Evolutionary conservation across 2,113 vertebrate genomes (phyloP).

Genomic region (Mormyrus lacerda): DNA sequence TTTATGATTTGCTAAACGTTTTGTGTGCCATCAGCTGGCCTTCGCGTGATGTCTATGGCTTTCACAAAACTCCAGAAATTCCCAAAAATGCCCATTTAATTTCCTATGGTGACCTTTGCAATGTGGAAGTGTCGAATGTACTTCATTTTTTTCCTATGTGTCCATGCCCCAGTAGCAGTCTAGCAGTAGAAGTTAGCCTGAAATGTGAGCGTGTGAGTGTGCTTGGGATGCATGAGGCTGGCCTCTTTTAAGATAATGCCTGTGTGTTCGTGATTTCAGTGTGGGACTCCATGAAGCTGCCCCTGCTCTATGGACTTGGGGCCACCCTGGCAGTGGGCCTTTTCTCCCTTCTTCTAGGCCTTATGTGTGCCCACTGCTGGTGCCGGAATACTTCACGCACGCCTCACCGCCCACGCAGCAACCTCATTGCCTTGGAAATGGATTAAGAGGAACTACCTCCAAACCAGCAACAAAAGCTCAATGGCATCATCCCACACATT

Average conservation of each 20-base stretch:
- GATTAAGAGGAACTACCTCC: slow-evolving; percentile 63
- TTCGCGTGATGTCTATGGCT: neutral
- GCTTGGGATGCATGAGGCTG: neutral
- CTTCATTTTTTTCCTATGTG: neutral
- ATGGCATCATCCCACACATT: neutral
- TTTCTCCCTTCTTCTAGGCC: slow-evolving; percentile 85
- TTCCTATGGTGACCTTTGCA: neutral
- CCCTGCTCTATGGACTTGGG: slow-evolving; percentile 77
- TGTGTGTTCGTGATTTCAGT: slow-evolving; percentile 55
- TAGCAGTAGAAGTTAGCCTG: no score
- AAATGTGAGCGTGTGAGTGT: neutral
- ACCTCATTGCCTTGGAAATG: slow-evolving; percentile 88
- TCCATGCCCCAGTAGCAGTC: neutral
- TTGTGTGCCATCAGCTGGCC: neutral
- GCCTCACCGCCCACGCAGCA: slow-evolving; percentile 64
- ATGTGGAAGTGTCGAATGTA: neutral
- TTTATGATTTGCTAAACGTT: neutral
- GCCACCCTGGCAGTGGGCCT: slow-evolving; percentile 75
- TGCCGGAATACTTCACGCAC: slow-evolving; percentile 77
- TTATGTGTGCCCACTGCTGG: slow-evolving; percentile 82
- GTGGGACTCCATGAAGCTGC: slow-evolving; percentile 84
- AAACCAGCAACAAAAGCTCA: neutral
- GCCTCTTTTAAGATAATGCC: neutral
- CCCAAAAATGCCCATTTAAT: neutral
- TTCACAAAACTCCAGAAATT: neutral